These are phyloP conservation scores for Calidris pugnax DNA, from an alignment of 2,113 vertebrate species.

Conservation along the genomic window DNA sequence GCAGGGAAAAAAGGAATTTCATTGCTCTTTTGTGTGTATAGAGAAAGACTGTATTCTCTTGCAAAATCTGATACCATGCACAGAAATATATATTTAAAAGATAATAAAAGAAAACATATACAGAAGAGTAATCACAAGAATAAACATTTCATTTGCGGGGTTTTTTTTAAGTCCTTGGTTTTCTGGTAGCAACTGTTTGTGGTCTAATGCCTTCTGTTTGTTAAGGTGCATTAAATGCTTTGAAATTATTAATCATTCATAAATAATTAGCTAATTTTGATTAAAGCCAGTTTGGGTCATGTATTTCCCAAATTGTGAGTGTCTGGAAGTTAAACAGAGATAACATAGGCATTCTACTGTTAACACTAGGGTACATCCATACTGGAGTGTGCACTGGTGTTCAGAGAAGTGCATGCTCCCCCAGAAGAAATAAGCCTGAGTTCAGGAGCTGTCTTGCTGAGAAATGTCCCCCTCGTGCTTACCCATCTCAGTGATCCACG, in stretches of 20 bases:
- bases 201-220: background rate
- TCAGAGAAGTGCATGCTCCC: background rate
- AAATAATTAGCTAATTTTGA: background rate
- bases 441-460: background rate
- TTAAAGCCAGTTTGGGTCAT: background rate
- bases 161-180: constrained; percentile 25
- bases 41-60: background rate
- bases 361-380: no score
- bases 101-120: background rate
- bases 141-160: background rate
- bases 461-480: accelerated
- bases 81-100: background rate
- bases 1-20: background rate
- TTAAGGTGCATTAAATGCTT: background rate
- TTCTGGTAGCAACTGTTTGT: background rate
- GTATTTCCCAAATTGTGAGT: background rate
- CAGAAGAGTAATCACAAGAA: background rate
- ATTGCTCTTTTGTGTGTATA: background rate
- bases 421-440: background rate
- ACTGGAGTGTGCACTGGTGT: background rate
- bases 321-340: background rate
- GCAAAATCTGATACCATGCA: background rate
- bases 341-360: background rate
- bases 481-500: accelerated
- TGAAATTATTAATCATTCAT: background rate